Conservation (phyloP, 1,140 invertebrate species). For the Heliconius melpomene region DNA sequence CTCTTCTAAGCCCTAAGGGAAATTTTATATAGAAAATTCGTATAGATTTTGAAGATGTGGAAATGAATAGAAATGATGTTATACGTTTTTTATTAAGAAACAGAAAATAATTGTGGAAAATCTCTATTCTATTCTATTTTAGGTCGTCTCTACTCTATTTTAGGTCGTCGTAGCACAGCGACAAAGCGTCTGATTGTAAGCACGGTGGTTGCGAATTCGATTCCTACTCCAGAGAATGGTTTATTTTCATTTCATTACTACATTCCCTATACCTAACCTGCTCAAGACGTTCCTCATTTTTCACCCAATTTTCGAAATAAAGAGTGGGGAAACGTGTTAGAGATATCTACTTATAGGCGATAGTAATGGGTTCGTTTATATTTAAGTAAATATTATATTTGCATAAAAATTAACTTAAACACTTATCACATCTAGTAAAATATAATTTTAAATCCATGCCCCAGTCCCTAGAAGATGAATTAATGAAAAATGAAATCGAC, state of each 20-base stretch:
- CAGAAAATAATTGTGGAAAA: background rate
- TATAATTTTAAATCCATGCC: background rate
- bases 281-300: too few species aligned
- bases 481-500: conserved; percentile 77
- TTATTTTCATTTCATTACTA: too few species aligned
- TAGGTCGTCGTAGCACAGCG: background rate
- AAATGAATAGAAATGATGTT: background rate
- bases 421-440: background rate
- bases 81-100: background rate
- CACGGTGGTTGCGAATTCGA: too few species aligned
- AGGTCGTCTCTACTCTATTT: background rate
- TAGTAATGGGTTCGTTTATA: too few species aligned
- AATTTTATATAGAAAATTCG: conserved; percentile 69
- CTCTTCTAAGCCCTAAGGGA: conserved; percentile 61
- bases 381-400: too few species aligned
- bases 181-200: too few species aligned
- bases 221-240: too few species aligned
- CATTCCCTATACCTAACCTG: too few species aligned
- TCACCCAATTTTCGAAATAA: too few species aligned
- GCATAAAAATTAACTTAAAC: background rate
- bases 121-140: background rate
- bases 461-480: conserved; percentile 61
- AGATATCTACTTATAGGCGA: too few species aligned
- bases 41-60: conserved; percentile 47
- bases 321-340: too few species aligned